Evolutionary conservation across 2,797 vertebrate genomes (phyloP), one percentile per base, ranked within the genome.

Genomic region (Aplochiton taeniatus): DNA sequence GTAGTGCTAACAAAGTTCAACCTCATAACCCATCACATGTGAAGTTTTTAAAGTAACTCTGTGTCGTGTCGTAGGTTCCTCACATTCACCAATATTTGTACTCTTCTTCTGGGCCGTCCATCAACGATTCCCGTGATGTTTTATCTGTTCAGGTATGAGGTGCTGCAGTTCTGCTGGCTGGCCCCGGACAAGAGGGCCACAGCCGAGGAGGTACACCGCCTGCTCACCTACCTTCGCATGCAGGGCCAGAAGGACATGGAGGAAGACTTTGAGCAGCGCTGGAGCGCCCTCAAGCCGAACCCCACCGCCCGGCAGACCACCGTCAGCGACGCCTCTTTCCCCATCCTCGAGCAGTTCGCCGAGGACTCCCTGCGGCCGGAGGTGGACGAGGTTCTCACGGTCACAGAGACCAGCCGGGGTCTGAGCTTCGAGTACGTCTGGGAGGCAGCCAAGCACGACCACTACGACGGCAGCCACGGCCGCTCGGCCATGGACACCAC

Each of bases 371-470:
- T 96, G 43, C 89, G 95, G 14, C 93, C 94, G 3, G 98, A 99
- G 82, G 93, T 98, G 76, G 98, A 99, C 31, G 98, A 99, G 74
- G 92, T 99, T 67, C 96, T 99, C 48, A 99, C 97, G 0, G 95
- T 99, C 58, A 99, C 98, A 0, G 96, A 99, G 88, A 99, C 97
- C 0, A 99, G 97, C 87, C 95, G 94, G 53, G 98, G 98, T 4
- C 94, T 99, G 66, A 99, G 95, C 86, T 99, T 99, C 31, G 97
- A 99, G 72, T 99, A 98, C 0, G 91, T 98, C 46, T 99, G 98
- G 98, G 98, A 99, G 81, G 95, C 95, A 0, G 96, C 96, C 65
- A 98, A 97, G 77, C 96, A 96, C 0, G 96, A 98, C 83, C 96
- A 98, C 83, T 98, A 97, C 9, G 92, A 91, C 1, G 92, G 93